Conservation (phyloP, 2,113 vertebrate genomes). For the Clarias gariepinus region DNA sequence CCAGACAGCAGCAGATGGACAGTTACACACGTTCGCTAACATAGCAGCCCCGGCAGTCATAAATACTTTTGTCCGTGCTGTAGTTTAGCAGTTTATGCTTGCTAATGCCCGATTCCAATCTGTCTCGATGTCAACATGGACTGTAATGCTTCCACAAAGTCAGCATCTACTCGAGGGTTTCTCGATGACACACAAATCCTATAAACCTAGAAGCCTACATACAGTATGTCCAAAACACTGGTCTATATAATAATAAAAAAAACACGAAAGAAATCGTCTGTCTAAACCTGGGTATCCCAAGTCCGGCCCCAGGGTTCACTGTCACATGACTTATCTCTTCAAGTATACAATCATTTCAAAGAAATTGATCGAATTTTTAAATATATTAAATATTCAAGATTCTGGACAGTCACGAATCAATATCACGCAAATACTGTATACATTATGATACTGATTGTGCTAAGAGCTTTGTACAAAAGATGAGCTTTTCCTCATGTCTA, state of each 20-base stretch:
- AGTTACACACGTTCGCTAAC: constrained; percentile 9
- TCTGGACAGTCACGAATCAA: too few species aligned
- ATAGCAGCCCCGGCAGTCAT: constrained; percentile 15
- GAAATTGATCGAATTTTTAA: too few species aligned
- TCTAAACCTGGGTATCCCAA: background rate
- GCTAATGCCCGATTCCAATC: constrained; percentile 30
- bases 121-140: constrained; percentile 35
- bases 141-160: background rate
- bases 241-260: background rate
- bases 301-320: background rate
- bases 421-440: too few species aligned
- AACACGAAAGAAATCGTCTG: too few species aligned
- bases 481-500: too few species aligned
- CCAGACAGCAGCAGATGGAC: constrained; percentile 37
- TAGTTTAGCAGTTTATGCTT: constrained; percentile 27
- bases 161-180: background rate
- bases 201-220: background rate
- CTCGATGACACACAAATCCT: background rate
- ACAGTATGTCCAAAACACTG: background rate
- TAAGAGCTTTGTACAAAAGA: too few species aligned
- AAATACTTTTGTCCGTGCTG: constrained; percentile 35
- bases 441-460: too few species aligned
- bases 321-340: background rate
- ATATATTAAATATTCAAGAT: too few species aligned
- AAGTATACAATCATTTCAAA: background rate